Conservation (phyloP, 2,113 vertebrate genomes). For the Notechis scutatus region DNA sequence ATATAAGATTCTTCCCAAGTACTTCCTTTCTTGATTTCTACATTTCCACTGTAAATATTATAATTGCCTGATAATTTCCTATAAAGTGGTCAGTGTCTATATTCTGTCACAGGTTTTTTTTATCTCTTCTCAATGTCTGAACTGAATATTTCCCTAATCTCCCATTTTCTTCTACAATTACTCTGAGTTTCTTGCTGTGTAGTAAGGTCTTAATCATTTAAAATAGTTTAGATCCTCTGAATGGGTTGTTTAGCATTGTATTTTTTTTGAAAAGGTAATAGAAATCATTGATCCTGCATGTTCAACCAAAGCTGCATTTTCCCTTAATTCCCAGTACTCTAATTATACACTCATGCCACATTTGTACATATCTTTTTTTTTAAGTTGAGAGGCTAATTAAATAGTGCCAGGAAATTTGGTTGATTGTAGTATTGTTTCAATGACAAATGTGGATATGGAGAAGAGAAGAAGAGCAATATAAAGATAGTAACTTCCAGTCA, state of each 20-base stretch:
- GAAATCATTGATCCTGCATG: neutral
- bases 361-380: neutral
- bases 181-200: neutral
- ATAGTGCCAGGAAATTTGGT: neutral
- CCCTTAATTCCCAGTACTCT: neutral
- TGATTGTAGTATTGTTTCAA: neutral
- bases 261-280: neutral
- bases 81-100: slow-evolving; percentile 11
- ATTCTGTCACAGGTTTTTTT: slow-evolving; percentile 17
- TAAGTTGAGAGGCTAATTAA: neutral
- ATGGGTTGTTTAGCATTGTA: neutral
- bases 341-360: neutral
- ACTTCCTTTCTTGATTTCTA: neutral
- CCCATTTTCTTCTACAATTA: neutral
- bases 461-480: neutral
- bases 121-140: neutral
- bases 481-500: neutral
- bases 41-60: neutral
- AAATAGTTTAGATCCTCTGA: neutral
- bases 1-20: neutral
- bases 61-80: slow-evolving; percentile 15
- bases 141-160: slow-evolving; percentile 35
- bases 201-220: neutral
- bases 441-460: neutral
- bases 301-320: neutral